A percentile compares a stretch with the other conserved stretches of the same genome.
These are phyloP conservation scores for Trididemnum nubilum DNA, from an alignment of 23 tunicate species.

Conservation along the genomic window DNA sequence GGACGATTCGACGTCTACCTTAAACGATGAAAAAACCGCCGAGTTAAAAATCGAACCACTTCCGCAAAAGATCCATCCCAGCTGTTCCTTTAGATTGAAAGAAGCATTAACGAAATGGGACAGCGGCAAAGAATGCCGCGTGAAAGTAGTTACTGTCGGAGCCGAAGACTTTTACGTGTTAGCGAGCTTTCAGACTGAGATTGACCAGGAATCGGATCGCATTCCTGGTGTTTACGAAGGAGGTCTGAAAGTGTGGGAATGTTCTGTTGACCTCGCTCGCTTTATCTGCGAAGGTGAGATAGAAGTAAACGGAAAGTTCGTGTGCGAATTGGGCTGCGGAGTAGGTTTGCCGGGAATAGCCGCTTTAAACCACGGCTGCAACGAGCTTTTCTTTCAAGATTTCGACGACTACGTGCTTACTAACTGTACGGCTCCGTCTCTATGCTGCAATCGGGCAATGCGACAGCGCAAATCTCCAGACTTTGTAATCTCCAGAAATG, in stretches of 20 bases:
- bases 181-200: too few relatives aligned
- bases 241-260: slow-evolving; percentile 82
- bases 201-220: background rate
- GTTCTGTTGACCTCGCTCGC: slow-evolving; percentile 51
- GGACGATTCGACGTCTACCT: too few relatives aligned
- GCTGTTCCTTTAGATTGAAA: too few relatives aligned
- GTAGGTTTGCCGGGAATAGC: slow-evolving; percentile 68
- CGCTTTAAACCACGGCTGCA: slow-evolving; percentile 37
- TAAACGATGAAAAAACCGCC: too few relatives aligned
- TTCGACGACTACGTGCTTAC: slow-evolving; percentile 53
- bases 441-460: background rate
- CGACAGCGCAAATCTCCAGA: background rate
- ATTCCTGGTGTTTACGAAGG: slow-evolving; percentile 67
- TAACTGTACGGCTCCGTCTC: slow-evolving; percentile 61
- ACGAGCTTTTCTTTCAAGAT: slow-evolving; percentile 65
- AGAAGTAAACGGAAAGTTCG: slow-evolving; percentile 14
- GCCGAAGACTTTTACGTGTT: too few relatives aligned
- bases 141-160: too few relatives aligned
- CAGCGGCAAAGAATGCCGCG: too few relatives aligned
- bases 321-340: slow-evolving; percentile 89
- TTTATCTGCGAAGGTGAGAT: background rate
- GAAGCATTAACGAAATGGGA: too few relatives aligned
- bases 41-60: too few relatives aligned
- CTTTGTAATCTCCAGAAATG: background rate
- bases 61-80: too few relatives aligned